phyloP scores from a whole-genome alignment of 2,113 vertebrate genomes.

The Acanthochromis polyacanthus region DNA sequence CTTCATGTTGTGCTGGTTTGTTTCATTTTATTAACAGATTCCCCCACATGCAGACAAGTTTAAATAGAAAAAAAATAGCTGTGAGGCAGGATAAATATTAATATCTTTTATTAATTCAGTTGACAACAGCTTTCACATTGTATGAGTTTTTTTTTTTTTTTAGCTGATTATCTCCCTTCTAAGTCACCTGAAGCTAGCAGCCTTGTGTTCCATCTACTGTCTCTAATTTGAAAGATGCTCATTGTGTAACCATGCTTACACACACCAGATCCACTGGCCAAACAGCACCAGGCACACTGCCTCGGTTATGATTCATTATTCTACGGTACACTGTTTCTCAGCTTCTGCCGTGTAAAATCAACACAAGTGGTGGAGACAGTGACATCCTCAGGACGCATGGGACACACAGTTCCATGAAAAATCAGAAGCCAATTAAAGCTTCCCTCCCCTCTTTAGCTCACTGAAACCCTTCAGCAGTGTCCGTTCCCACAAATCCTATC shows the following conservation, averaged over 20 bases:
- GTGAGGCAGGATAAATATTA: not conserved
- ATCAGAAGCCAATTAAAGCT: too few relatives aligned
- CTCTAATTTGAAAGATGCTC: constrained; percentile 1
- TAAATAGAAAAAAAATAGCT: not conserved
- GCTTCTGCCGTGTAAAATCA: constrained; percentile 11
- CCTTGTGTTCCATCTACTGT: not conserved
- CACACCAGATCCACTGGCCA: not conserved
- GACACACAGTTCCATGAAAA: not conserved
- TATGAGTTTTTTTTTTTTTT: not conserved
- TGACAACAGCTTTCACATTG: not conserved
- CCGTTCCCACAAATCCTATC: constrained; percentile 12
- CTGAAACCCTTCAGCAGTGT: not conserved
- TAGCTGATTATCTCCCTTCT: not conserved
- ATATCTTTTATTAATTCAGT: not conserved
- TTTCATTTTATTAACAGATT: not conserved
- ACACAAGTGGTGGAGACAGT: not conserved
- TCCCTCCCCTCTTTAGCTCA: not conserved
- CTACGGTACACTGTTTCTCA: not conserved
- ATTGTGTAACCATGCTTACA: not conserved
- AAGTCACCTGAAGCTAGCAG: not conserved
- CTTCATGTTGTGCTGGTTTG: not conserved
- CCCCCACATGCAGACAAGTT: not conserved
- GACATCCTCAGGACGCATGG: constrained; percentile 5
- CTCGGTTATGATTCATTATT: constrained; percentile 17
- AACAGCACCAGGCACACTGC: not conserved